These are phyloP conservation scores for Podilymbus podiceps DNA, from an alignment of 2,113 vertebrate genomes.

Conservation along the genomic window DNA sequence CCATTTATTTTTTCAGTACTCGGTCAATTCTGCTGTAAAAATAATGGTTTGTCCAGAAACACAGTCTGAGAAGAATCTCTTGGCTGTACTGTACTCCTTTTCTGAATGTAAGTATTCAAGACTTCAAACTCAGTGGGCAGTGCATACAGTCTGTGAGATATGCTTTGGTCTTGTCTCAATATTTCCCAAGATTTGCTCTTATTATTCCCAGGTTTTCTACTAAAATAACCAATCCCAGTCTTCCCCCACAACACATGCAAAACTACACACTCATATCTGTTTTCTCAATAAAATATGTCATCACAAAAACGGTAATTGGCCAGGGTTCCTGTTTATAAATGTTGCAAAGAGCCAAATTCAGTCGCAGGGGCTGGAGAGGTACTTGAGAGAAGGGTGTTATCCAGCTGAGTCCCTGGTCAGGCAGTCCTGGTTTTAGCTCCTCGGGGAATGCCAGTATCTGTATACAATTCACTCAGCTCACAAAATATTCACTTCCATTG, in stretches of 20 bases:
- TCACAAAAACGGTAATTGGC: accelerated
- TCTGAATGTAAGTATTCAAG: not conserved
- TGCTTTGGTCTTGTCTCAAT: not conserved
- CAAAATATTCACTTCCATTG: not conserved
- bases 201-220: not conserved
- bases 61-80: not conserved
- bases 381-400: not conserved
- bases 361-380: not conserved
- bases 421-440: not conserved
- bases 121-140: not conserved
- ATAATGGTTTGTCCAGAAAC: not conserved
- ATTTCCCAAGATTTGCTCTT: not conserved
- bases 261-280: not conserved
- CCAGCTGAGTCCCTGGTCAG: not conserved
- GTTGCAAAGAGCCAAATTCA: not conserved
- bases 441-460: not conserved
- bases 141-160: not conserved
- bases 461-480: not conserved
- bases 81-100: not conserved
- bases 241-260: not conserved
- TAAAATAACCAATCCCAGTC: not conserved
- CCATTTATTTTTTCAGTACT: not conserved
- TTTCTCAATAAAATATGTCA: not conserved
- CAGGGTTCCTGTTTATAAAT: not conserved
- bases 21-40: not conserved